These are phyloP conservation scores for Cephus spinipes DNA, from an alignment of 2,888 invertebrate species.

Conservation along the genomic window DNA sequence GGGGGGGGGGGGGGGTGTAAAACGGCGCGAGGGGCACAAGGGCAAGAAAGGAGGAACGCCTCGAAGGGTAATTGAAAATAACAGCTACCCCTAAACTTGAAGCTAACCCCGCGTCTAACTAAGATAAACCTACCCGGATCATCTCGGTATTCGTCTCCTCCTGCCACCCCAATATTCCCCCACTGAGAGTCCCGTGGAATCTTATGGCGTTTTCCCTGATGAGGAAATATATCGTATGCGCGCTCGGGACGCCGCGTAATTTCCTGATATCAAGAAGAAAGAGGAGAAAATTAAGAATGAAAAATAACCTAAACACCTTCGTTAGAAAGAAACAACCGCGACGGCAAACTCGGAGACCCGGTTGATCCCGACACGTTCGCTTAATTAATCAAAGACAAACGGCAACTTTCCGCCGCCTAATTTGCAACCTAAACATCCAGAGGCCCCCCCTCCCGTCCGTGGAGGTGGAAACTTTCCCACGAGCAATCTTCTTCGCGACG, in stretches of 20 bases:
- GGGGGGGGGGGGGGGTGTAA: too few species aligned
- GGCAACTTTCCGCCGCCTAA: conserved; percentile 27
- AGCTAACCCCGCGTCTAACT: conserved; percentile 56
- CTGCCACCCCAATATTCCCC: background rate
- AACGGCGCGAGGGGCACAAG: too few species aligned
- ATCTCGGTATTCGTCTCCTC: conserved; percentile 39
- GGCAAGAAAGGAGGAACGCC: conserved; percentile 7
- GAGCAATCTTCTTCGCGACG: background rate
- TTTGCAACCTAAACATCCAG: conserved; percentile 27
- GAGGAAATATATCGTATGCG: background rate
- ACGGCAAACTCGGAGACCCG: background rate
- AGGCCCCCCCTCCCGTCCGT: background rate
- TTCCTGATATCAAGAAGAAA: background rate
- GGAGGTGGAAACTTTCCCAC: background rate
- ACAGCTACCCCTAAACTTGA: conserved; percentile 57
- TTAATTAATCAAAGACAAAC: conserved; percentile 31
- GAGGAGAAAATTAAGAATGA: background rate
- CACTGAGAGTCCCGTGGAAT: background rate
- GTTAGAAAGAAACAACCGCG: background rate
- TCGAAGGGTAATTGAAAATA: conserved; percentile 63
- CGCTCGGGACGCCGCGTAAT: background rate
- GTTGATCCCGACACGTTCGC: background rate
- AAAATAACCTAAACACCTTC: too few species aligned
- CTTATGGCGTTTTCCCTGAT: background rate
- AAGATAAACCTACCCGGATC: conserved; percentile 60